Conservation (phyloP, 1,140 invertebrate species). For the Hyposmocoma kahamanoa region DNA sequence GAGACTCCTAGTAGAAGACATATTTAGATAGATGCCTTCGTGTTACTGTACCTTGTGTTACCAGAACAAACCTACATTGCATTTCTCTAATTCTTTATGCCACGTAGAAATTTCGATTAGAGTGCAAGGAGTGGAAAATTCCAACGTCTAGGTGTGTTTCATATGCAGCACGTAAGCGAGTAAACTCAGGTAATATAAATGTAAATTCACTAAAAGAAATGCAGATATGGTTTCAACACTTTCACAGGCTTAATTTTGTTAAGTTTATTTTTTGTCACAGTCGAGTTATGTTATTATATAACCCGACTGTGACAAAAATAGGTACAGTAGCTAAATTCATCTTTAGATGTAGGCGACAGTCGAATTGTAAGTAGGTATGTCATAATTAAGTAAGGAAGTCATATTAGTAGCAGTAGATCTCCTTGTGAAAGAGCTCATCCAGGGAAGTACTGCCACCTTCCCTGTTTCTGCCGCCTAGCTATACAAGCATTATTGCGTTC, state of each 20-base stretch:
- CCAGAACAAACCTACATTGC: not conserved
- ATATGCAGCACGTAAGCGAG: constrained; percentile 17
- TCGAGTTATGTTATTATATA: too few species aligned
- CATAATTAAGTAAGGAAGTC: too few species aligned
- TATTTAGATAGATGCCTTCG: not conserved
- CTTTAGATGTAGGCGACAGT: too few species aligned
- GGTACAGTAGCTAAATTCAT: too few species aligned
- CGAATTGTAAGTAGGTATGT: too few species aligned
- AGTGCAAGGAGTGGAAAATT: constrained; percentile 27
- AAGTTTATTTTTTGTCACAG: too few species aligned
- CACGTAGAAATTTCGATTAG: constrained; percentile 16
- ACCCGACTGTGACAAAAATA: too few species aligned
- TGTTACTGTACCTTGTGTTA: not conserved
- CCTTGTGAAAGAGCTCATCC: too few species aligned
- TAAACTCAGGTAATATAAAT: constrained; percentile 43
- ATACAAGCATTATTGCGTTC: too few species aligned
- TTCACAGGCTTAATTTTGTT: not conserved
- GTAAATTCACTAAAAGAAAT: constrained; percentile 38
- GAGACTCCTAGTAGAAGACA: not conserved
- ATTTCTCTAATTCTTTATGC: not conserved
- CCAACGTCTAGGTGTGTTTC: constrained; percentile 14
- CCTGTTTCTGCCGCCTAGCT: too few species aligned
- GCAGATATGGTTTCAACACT: constrained; percentile 8
- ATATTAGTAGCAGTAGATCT: too few species aligned
- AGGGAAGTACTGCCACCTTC: too few species aligned